Evolutionary conservation across 1,140 invertebrate species (phyloP).

Genomic region (Rhyzopertha dominica): DNA sequence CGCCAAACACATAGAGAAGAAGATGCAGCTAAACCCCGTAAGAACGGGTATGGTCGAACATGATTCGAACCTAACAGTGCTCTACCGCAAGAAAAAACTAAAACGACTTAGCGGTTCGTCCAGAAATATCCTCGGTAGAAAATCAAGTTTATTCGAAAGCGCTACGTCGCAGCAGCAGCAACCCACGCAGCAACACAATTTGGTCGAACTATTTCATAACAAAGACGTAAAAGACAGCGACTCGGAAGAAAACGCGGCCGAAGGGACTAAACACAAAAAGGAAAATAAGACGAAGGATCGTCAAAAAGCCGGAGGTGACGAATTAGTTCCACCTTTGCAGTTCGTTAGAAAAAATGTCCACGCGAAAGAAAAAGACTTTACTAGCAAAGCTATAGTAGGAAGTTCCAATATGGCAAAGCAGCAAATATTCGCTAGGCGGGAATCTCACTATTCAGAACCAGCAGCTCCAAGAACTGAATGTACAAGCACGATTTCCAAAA

Average conservation of each 20-base stretch:
- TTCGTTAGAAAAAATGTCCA: too few relatives aligned
- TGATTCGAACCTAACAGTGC: slow-evolving; percentile 4
- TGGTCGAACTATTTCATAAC: slow-evolving; percentile 52
- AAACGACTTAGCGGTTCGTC: neutral
- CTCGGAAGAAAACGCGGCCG: slow-evolving; percentile 30
- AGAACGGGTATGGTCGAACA: slow-evolving; percentile 7
- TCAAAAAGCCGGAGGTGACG: slow-evolving; percentile 7
- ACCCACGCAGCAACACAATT: slow-evolving; percentile 20
- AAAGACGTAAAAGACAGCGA: slow-evolving; percentile 40
- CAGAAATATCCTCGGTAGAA: neutral
- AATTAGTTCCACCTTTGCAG: slow-evolving; percentile 13
- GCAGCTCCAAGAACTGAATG: slow-evolving; percentile 22
- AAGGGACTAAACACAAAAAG: too few relatives aligned
- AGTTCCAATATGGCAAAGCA: too few relatives aligned
- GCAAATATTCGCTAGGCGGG: too few relatives aligned
- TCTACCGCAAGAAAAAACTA: slow-evolving; percentile 8
- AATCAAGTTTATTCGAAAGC: neutral
- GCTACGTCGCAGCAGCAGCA: too few relatives aligned
- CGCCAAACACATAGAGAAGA: slow-evolving; percentile 14
- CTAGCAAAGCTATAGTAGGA: too few relatives aligned
- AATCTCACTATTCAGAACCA: slow-evolving; percentile 5
- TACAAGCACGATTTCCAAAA: slow-evolving; percentile 38
- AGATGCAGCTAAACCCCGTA: slow-evolving; percentile 5
- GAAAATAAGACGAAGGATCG: slow-evolving; percentile 15
- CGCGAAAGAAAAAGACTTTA: too few relatives aligned